A percentile compares a stretch with the other conserved stretches of the same genome.
Evolutionary conservation across 35 echinoderm and acorn worm species (phyloP).

Genomic region (Nesometra sesokonis): DNA sequence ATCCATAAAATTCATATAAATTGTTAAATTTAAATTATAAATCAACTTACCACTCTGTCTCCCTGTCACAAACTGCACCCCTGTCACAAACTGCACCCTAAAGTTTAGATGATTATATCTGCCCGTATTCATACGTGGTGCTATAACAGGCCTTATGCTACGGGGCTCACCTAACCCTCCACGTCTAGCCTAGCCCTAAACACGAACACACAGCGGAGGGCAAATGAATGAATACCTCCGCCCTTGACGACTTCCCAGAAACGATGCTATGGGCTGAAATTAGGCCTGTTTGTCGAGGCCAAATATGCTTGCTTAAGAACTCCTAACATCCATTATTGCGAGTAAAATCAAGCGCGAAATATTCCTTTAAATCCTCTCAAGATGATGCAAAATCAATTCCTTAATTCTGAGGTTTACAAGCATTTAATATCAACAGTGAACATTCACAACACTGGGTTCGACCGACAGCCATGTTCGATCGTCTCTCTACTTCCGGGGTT

Average conservation of each 20-base stretch:
- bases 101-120: not conserved
- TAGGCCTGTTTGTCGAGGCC: not conserved
- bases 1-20: too few relatives aligned
- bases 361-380: not conserved
- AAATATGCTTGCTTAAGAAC: not conserved
- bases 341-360: not conserved
- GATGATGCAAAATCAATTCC: not conserved
- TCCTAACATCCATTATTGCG: not conserved
- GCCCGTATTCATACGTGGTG: not conserved
- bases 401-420: not conserved
- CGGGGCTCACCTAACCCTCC: not conserved
- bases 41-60: not conserved
- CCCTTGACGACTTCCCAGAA: not conserved
- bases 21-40: too few relatives aligned
- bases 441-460: not conserved
- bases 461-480: not conserved
- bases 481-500: not conserved
- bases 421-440: not conserved
- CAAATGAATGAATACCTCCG: not conserved
- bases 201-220: not conserved
- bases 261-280: not conserved
- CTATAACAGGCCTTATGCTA: not conserved
- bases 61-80: not conserved
- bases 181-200: not conserved
- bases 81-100: not conserved